Percentiles rank a stretch among this genome's conserved stretches.
phyloP scores from a whole-genome alignment of 2,888 invertebrate species.

The Lasiommata megera region DNA sequence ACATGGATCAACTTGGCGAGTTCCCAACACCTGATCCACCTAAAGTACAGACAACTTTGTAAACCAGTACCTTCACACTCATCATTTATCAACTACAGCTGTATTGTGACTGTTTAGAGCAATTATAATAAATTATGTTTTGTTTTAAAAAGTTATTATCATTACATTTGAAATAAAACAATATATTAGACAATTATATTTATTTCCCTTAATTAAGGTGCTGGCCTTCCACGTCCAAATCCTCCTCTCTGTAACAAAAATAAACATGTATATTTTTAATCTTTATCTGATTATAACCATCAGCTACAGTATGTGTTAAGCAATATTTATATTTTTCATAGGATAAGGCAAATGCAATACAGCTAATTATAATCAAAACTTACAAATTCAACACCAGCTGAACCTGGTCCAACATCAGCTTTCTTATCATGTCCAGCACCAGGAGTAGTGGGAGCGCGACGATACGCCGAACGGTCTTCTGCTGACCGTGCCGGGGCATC shows the following conservation, averaged over 20 bases:
- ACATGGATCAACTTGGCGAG: conserved; percentile 88
- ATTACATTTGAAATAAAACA: conserved; percentile 25
- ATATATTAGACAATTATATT: conserved; percentile 45
- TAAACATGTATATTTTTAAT: no score
- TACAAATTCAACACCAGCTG: conserved; percentile 94
- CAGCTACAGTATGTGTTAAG: no score
- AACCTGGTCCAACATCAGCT: conserved; percentile 97
- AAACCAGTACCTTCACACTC: background rate
- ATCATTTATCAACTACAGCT: background rate
- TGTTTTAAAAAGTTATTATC: background rate
- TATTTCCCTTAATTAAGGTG: conserved; percentile 72
- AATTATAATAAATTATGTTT: conserved; percentile 14
- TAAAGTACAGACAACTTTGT: conserved; percentile 43
- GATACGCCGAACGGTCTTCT: conserved; percentile 92
- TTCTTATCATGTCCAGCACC: conserved; percentile 91
- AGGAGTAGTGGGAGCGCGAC: conserved; percentile 86
- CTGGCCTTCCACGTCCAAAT: conserved; percentile 87
- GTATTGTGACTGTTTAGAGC: background rate
- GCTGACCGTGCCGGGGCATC: conserved; percentile 87
- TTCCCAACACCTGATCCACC: conserved; percentile 86
- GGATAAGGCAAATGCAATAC: no score
- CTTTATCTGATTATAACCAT: no score
- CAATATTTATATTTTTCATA: no score
- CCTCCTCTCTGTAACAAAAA: conserved; percentile 87
- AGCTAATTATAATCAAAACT: conserved; percentile 44